Evolutionary conservation across 2,888 invertebrate genomes (phyloP).

Genomic region (Baronia brevicornis): DNA sequence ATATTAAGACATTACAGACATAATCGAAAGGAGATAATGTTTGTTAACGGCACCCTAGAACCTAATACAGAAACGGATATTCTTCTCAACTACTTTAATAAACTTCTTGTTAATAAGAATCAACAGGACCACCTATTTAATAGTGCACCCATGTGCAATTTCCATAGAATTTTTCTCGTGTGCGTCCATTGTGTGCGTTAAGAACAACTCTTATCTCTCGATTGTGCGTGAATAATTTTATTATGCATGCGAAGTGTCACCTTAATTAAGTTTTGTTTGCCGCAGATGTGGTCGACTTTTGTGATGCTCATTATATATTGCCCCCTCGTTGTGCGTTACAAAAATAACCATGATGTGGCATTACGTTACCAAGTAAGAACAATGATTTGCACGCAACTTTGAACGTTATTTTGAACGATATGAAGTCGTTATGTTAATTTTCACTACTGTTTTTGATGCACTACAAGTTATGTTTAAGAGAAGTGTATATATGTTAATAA

Average conservation of each 20-base stretch:
- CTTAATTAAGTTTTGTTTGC: constrained; percentile 68
- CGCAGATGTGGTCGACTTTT: constrained; percentile 57
- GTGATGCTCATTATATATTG: constrained; percentile 48
- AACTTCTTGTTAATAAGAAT: too few species aligned
- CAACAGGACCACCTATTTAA: constrained; percentile 7
- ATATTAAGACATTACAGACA: too few species aligned
- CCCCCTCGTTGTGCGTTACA: constrained; percentile 43
- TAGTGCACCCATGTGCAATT: constrained; percentile 4
- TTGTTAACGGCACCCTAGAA: too few species aligned
- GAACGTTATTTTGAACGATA: too few species aligned
- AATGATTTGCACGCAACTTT: too few species aligned
- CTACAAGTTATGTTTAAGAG: too few species aligned
- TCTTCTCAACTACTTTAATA: too few species aligned
- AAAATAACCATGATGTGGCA: constrained; percentile 53
- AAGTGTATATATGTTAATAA: too few species aligned
- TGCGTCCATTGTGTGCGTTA: constrained; percentile 16
- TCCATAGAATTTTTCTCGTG: constrained; percentile 14
- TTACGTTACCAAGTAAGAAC: constrained; percentile 10
- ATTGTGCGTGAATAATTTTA: constrained; percentile 61
- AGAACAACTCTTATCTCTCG: constrained; percentile 28
- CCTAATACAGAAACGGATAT: too few species aligned
- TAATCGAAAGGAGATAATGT: too few species aligned
- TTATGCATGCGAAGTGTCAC: constrained; percentile 64
- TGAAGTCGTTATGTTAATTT: too few species aligned
- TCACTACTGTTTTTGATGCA: too few species aligned